Base-by-base conservation (phyloP, 2,888 invertebrate genomes). In the Mongoloraphidia duomilia region DNA sequence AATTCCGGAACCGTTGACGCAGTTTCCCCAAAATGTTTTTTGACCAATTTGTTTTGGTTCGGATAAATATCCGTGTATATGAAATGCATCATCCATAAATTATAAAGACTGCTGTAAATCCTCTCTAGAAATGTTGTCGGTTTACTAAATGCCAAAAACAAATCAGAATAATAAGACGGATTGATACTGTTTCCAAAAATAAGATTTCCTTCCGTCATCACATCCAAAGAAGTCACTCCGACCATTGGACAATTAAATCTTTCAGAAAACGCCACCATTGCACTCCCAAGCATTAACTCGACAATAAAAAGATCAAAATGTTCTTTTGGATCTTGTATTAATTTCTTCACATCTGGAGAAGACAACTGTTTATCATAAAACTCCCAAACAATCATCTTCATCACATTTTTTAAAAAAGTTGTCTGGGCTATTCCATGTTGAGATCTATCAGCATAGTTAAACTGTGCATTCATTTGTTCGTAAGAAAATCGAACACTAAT, bases 231-330 rank as follows among this genome's bases (percentile, higher is more conserved):
- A 34, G 48, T 34, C 9, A 57, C 47, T 11, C 53, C 62, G 47
- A 65, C 56, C 0, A 57, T 40, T 2, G 64, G 61, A 13, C 53
- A 54, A 5, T 60, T 52, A 36, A 63, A 61, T n/a, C 54, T 53
- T 17, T 61, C 48, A 51, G 56, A 12, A 60, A 53, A 9, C 41
- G 55, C 35, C 49, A 55, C 8, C 52, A 3, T 5, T 17, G 40
- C 41, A 49, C 26, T 1, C 54, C 55, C n/a, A 34, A 46, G 36
- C 47, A 59, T 34, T 39, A 51, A 38, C 50, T 65, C 63, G 5
- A 52, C 41, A 12, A 62, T 46, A 2, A 60, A 54, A 13, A 61
- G 47, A 49, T 65, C 65, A 48, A 65, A 63, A 36, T 56, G 55
- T 40, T 52, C 49, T 1, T 49, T 38, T 37, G 39, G 33, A 26